Base-by-base conservation (phyloP, 2,797 vertebrate genomes). In the Ibycter americanus region DNA sequence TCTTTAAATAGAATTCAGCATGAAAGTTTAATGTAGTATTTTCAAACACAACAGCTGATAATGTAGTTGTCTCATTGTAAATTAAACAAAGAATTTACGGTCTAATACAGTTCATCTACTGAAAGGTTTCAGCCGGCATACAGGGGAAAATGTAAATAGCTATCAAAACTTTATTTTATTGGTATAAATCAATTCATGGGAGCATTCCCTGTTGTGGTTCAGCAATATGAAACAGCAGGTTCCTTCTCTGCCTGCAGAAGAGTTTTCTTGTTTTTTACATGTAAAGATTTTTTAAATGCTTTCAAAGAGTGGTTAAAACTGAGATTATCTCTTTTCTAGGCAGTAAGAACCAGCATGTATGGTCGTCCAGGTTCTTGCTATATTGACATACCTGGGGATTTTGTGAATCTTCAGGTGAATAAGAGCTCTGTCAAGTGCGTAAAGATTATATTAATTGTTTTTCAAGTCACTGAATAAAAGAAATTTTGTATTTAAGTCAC, bases 301-400 rank as follows among this genome's bases (percentile, higher is more conserved):
- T 61, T 79, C n/a, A 61, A 83, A 23, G 38, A 49, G 3, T 74
- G 15, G 5, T 70, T 79, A 70, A 79, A 72, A 19, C 19, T 34
- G 46, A 73, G 62, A 49, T 87, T 71, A 12, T 87, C 3, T 73
- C 20, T 74, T 89, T 90, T 90, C 25, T 55, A 99, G 99, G 99
- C 99, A 22, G 98, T 99, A 70, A 99, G 99, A 94, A 99, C 97
- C 92, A 99, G 99, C 88, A 99, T 99, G 46, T 99, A 99, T 66
- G 99, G 99, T 20, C 99, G 99, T 70, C 99, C 99, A 27, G 99
- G 99, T 59, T 98, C 99, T 44, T 99, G 99, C 96, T 99, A 99
- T 80, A 94, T 99, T 93, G 99, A 99, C 95, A 99, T 99, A 68
- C 98, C 99, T 16, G 99, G 99, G 72, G 99, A 99, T 96, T 99